A percentile compares a stretch with the other conserved stretches of the same genome.
These are phyloP conservation scores for Zaprionus vittiger DNA, from an alignment of 1,140 invertebrate species.

Conservation along the genomic window DNA sequence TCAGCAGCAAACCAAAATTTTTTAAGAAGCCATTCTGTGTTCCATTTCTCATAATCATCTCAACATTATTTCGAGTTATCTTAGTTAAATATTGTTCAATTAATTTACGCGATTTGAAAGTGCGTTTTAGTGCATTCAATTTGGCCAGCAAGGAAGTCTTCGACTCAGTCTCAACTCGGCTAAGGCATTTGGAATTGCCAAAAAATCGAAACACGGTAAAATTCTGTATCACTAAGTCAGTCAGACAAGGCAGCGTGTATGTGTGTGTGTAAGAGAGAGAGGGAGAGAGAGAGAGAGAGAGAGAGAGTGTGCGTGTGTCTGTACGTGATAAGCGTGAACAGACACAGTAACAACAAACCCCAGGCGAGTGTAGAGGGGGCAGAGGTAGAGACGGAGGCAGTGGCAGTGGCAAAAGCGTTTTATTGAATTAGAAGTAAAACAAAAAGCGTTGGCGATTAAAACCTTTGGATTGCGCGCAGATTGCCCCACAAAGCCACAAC, in stretches of 20 bases:
- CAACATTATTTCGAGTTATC: constrained; percentile 26
- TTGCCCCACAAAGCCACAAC: constrained; percentile 57
- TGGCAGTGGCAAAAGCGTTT: constrained; percentile 45
- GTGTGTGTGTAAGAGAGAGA: constrained; percentile 18
- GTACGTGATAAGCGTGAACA: constrained; percentile 74
- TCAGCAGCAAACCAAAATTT: constrained; percentile 46
- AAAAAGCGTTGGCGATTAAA: constrained; percentile 69
- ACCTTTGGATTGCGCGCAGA: constrained; percentile 32
- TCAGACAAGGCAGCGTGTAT: constrained; percentile 20
- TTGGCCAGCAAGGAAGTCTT: constrained; percentile 28
- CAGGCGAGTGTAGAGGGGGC: constrained; percentile 11
- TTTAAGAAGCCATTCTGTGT: constrained; percentile 24
- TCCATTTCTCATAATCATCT: not conserved
- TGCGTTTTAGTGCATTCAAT: not conserved
- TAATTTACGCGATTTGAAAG: constrained; percentile 1
- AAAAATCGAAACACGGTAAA: constrained; percentile 80
- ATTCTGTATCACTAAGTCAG: constrained; percentile 78
- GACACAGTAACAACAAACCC: constrained; percentile 75
- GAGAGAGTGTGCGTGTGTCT: constrained; percentile 34
- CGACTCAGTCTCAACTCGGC: not conserved
- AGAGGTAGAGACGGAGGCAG: constrained; percentile 14
- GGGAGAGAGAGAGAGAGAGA: constrained; percentile 18
- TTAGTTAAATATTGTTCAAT: constrained; percentile 14
- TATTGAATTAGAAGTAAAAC: constrained; percentile 78
- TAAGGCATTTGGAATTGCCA: constrained; percentile 45